phyloP scores from a whole-genome alignment of 2,113 vertebrate species.

The Bubo bubo region DNA sequence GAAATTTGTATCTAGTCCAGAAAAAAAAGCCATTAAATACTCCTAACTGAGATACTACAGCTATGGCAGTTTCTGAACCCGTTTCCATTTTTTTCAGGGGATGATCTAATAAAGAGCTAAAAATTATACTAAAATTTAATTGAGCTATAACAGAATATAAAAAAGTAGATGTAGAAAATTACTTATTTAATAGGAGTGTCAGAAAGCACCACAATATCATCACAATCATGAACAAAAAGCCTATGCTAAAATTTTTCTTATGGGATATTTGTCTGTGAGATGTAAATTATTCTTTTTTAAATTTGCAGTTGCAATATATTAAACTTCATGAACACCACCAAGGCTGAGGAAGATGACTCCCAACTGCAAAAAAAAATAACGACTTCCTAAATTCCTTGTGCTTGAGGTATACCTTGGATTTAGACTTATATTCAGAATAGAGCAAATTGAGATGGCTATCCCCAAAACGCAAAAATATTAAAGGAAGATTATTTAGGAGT shows the following conservation, averaged over 20 bases:
- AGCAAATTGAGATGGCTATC: background rate
- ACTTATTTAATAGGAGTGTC: background rate
- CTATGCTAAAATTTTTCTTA: background rate
- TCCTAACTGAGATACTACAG: background rate
- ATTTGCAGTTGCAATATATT: background rate
- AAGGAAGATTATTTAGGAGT: background rate
- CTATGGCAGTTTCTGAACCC: background rate
- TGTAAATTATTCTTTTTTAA: background rate
- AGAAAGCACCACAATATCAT: background rate
- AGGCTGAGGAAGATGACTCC: background rate
- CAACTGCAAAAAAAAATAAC: background rate
- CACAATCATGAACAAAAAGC: background rate
- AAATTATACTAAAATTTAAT: background rate
- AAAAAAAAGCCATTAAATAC: background rate
- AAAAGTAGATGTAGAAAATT: background rate
- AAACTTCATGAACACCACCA: background rate
- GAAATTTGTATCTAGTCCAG: background rate
- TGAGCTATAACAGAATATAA: background rate
- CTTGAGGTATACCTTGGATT: background rate
- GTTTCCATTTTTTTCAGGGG: background rate
- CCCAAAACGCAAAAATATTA: background rate
- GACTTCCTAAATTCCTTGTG: background rate
- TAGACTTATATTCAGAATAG: background rate
- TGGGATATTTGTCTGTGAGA: background rate
- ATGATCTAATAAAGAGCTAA: background rate